Percentiles rank a stretch among this genome's conserved stretches.
phyloP scores from a whole-genome alignment of 2,797 vertebrate genomes.

The Sternotherus odoratus region DNA sequence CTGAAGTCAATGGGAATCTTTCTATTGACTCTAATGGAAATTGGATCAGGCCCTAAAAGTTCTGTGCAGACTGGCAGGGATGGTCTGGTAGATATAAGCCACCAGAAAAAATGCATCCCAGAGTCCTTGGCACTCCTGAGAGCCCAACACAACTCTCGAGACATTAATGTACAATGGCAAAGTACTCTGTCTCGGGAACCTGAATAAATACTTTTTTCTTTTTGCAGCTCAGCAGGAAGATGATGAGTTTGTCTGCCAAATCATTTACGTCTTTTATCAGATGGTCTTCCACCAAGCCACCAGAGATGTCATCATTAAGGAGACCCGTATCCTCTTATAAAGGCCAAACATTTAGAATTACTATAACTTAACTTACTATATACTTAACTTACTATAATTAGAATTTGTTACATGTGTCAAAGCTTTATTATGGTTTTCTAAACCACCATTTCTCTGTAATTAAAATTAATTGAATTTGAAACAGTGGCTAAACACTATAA shows the following conservation, averaged over 20 bases:
- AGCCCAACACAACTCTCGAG: background rate
- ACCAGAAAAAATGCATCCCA: background rate
- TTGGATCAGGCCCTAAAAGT: background rate
- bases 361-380: conserved; percentile 12
- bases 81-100: background rate
- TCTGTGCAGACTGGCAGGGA: background rate
- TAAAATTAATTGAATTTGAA: conserved; percentile 32
- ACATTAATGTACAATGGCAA: background rate
- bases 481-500: background rate
- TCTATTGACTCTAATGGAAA: background rate
- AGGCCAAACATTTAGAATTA: background rate
- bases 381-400: conserved; percentile 20
- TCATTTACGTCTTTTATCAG: conserved; percentile 98
- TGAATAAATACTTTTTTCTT: conserved; percentile 28
- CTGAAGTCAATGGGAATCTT: background rate
- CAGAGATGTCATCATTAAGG: conserved; percentile 97
- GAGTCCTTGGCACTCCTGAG: background rate
- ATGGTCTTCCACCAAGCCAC: conserved; percentile 99
- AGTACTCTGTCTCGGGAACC: background rate
- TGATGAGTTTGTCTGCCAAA: conserved; percentile 98
- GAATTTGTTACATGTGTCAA: background rate
- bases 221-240: conserved; percentile 94
- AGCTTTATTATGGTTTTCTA: background rate
- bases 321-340: conserved; percentile 93
- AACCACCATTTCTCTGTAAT: background rate